phyloP scores from a whole-genome alignment of 2,113 vertebrate species.

The Zingel zingel region DNA sequence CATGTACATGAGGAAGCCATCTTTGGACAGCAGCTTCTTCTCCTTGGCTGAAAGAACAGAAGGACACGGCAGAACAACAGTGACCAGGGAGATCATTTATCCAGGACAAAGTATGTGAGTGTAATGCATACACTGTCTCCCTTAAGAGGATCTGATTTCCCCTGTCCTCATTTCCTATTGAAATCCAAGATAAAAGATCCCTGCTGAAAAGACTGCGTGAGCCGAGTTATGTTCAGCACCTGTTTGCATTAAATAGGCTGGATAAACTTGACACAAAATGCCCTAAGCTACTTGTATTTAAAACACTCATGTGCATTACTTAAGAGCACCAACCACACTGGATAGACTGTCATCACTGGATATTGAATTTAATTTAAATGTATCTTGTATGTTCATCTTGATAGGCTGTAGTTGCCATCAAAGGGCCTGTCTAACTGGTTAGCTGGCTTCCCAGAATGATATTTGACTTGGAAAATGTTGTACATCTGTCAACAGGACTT shows the following conservation, averaged over 20 bases:
- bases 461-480: conserved; percentile 1
- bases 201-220: not conserved
- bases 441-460: not conserved
- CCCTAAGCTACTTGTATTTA: not conserved
- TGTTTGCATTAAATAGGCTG: not conserved
- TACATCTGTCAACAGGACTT: not conserved
- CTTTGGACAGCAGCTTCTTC: conserved; percentile 91
- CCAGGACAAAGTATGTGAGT: not conserved
- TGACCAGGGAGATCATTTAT: not conserved
- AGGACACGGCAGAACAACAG: not conserved
- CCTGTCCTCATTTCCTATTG: not conserved
- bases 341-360: not conserved
- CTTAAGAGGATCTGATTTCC: not conserved
- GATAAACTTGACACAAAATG: not conserved
- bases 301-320: not conserved
- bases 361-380: not conserved
- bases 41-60: conserved; percentile 85
- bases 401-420: not conserved
- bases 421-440: not conserved
- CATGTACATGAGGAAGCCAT: conserved; percentile 95
- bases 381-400: not conserved
- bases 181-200: not conserved
- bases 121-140: not conserved
- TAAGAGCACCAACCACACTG: not conserved
- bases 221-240: not conserved